Percentiles rank a stretch among this genome's conserved stretches.
Evolutionary conservation across 2,113 vertebrate species (phyloP).

Genomic region (Upupa epops): DNA sequence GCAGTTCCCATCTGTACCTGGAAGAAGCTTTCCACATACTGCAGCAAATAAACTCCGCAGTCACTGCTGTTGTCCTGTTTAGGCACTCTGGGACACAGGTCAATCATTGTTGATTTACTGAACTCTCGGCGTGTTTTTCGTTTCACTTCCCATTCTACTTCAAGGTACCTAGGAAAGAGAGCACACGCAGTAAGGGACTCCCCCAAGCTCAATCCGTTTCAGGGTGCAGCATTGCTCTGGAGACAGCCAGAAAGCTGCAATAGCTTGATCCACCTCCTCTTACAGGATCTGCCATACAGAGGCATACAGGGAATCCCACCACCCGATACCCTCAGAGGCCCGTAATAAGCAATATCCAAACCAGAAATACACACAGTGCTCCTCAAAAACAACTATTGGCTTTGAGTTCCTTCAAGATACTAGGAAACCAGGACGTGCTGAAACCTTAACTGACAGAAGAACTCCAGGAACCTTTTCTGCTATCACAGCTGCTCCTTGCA

Average conservation of each 20-base stretch:
- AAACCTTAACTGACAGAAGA: background rate
- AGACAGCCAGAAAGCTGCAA: background rate
- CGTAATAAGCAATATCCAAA: background rate
- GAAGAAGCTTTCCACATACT: conserved; percentile 94
- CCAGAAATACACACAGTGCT: background rate
- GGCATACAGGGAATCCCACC: background rate
- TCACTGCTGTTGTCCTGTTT: conserved; percentile 97
- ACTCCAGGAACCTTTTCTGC: background rate
- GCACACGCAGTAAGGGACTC: too few species aligned
- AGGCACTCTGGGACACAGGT: conserved; percentile 87
- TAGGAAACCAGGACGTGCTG: background rate
- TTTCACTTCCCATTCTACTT: conserved; percentile 91
- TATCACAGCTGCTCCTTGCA: background rate
- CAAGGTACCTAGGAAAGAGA: conserved; percentile 85
- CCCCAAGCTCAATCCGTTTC: background rate
- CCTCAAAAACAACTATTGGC: background rate
- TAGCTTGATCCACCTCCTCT: background rate
- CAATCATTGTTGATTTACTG: conserved; percentile 82
- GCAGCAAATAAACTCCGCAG: conserved; percentile 93
- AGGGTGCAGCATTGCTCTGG: background rate
- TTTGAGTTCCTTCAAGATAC: background rate
- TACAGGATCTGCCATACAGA: background rate
- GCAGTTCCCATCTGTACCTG: conserved; percentile 78
- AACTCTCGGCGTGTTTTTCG: conserved; percentile 82
- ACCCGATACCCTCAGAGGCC: background rate